These are phyloP conservation scores for Drosophila fulvimacula DNA, from an alignment of 2,888 invertebrate genomes.

Conservation along the genomic window DNA sequence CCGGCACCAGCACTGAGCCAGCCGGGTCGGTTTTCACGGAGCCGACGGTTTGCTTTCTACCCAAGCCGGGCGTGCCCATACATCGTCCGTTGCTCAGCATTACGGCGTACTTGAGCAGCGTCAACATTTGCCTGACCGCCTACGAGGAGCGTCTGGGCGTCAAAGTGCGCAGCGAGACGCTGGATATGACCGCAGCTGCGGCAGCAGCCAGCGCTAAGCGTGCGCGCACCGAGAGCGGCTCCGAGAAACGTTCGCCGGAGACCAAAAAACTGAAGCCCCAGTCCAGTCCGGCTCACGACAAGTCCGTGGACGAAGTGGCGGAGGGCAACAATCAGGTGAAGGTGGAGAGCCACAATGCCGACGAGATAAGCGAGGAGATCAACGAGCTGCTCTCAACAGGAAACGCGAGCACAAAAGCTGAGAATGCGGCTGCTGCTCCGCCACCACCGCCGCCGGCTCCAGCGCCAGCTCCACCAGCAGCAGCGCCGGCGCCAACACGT, in stretches of 20 bases:
- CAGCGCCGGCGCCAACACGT: slow-evolving; percentile 40
- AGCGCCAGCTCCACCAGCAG: slow-evolving; percentile 8
- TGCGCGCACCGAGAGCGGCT: slow-evolving; percentile 87
- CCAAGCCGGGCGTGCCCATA: slow-evolving; percentile 88
- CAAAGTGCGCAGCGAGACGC: slow-evolving; percentile 85
- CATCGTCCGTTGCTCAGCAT: slow-evolving; percentile 90
- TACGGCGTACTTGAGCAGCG: slow-evolving; percentile 91
- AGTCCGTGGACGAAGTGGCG: slow-evolving; percentile 43
- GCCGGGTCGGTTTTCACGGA: slow-evolving; percentile 49
- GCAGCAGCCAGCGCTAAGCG: slow-evolving; percentile 81
- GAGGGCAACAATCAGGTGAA: slow-evolving; percentile 16
- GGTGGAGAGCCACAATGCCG: slow-evolving; percentile 61
- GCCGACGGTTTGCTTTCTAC: slow-evolving; percentile 84
- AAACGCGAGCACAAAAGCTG: slow-evolving; percentile 15
- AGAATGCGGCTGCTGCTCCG: slow-evolving; percentile 3
- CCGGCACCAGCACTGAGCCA: background rate
- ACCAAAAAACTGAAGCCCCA: slow-evolving; percentile 85
- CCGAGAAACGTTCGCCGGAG: slow-evolving; percentile 86
- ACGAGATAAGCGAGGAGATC: slow-evolving; percentile 80
- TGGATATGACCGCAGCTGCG: slow-evolving; percentile 76
- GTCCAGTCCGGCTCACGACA: slow-evolving; percentile 49
- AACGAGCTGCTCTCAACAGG: slow-evolving; percentile 64
- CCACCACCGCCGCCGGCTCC: background rate
- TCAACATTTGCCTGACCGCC: slow-evolving; percentile 91
- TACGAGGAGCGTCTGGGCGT: slow-evolving; percentile 90